phyloP scores from a whole-genome alignment of 2,888 invertebrate genomes.

The Drosophila falleni region DNA sequence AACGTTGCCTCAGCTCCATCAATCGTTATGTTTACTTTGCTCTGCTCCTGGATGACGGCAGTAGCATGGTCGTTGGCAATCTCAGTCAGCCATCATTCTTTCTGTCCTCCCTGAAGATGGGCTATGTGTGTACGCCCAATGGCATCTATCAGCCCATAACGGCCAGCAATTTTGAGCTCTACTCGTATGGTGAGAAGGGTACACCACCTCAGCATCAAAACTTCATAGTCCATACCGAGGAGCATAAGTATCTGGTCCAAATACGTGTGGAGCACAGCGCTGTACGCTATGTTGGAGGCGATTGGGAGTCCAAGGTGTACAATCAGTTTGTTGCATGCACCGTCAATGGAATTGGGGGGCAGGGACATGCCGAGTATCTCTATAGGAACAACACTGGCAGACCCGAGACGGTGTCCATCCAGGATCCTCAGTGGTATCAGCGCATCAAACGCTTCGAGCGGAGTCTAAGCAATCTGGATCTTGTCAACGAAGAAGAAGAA shows the following conservation, averaged over 20 bases:
- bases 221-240: conserved; percentile 88
- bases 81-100: conserved; percentile 90
- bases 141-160: conserved; percentile 87
- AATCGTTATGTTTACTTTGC: conserved; percentile 93
- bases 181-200: conserved; percentile 90
- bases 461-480: conserved; percentile 65
- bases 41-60: conserved; percentile 90
- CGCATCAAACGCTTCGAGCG: conserved; percentile 84
- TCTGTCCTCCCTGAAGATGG: conserved; percentile 88
- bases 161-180: conserved; percentile 88
- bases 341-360: conserved; percentile 87
- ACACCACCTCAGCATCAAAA: conserved; percentile 88
- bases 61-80: conserved; percentile 89
- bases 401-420: conserved; percentile 85
- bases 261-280: conserved; percentile 88
- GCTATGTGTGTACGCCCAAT: conserved; percentile 87
- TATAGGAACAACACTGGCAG: conserved; percentile 88
- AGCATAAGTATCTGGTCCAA: conserved; percentile 87
- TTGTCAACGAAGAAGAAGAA: conserved; percentile 58
- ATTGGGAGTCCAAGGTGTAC: conserved; percentile 89
- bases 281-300: conserved; percentile 88
- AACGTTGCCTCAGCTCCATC: conserved; percentile 91
- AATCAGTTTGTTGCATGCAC: conserved; percentile 87
- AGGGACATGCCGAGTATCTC: conserved; percentile 91
- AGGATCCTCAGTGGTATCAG: conserved; percentile 88